Evolutionary conservation across 2,113 vertebrate genomes (phyloP).

Genomic region (Dicentrarchus labrax): DNA sequence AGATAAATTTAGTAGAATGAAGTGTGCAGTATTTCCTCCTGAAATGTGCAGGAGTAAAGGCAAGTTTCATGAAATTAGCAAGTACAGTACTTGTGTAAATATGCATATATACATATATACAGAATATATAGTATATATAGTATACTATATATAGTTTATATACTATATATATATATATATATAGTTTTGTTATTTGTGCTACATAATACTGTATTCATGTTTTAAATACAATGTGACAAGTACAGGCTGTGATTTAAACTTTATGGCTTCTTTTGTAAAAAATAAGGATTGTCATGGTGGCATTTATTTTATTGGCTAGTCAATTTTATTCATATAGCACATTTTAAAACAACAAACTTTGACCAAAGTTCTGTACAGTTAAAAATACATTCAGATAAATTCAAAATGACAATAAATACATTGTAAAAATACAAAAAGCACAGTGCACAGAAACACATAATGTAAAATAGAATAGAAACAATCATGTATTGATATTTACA

Average conservation of each 20-base stretch:
- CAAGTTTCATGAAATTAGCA: neutral
- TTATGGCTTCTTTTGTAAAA: neutral
- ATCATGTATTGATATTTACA: neutral
- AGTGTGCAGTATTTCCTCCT: neutral
- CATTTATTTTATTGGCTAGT: slow-evolving; percentile 20
- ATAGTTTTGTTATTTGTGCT: neutral
- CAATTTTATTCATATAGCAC: slow-evolving; percentile 17
- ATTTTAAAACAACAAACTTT: slow-evolving; percentile 12
- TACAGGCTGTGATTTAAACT: neutral
- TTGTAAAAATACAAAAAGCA: slow-evolving; percentile 9
- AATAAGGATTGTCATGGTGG: neutral
- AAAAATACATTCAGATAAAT: slow-evolving; percentile 1
- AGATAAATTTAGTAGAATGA: neutral
- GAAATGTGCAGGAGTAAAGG: neutral
- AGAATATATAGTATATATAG: neutral
- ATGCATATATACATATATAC: neutral
- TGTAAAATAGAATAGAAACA: neutral
- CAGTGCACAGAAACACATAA: neutral
- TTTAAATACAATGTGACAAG: neutral
- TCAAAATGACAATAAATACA: slow-evolving; percentile 10
- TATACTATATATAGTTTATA: neutral
- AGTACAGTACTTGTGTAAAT: neutral
- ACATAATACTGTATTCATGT: neutral
- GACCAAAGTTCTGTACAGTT: slow-evolving; percentile 2
- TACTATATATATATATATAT: too few relatives aligned